Base-by-base conservation (phyloP, 2,888 invertebrate species). In the Amphipyra berbera region DNA sequence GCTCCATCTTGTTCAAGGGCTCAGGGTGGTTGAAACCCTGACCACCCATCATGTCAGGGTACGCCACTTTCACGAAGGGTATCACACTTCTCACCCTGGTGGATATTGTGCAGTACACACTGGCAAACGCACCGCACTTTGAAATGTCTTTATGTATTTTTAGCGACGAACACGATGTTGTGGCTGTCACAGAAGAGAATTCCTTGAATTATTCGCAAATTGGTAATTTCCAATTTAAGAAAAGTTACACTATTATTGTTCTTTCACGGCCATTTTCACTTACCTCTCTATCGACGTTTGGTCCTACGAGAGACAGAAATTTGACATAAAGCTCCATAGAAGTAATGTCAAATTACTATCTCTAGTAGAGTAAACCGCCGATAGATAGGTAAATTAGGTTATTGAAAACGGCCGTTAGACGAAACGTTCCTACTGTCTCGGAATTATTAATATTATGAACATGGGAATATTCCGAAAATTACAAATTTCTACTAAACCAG, bases 51-150 rank as follows among this genome's bases (percentile, higher is more conserved):
- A 97, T 92, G 79, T 97, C 97, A 14, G 97, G 97, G 86, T 97
- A 97, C 0, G 97, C 97, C 6, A 97, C 95, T 89, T 97, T 97
- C 37, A 96, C 96, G 87, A 97, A 97, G 6, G 96, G 96, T 64
- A 96, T 95, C 12, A 97, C 96, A 82, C 96, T 96, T 56, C 89
- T 92, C 4, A 96, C 96, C 69, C 94, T 90, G 41, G 96, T 96
- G 0, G 96, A 95, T 65, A 96, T 91, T 7, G 88, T 90, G 52
- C 93, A 94, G 81, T 96, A 96, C 6, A 95, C 92, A 7, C 91
- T 75, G 45, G 85, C 84, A 68, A 92, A 92, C 0, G 90, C 69
- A 68, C 88, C 88, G 63, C 88, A 90, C 66, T 89, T 91, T 8
- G 89, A 87, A 64, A 95, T 88, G 57, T 95, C 95, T 85, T 91